phyloP scores from a whole-genome alignment of 2,797 vertebrate species.

The Rhabdophis nuchalis region DNA sequence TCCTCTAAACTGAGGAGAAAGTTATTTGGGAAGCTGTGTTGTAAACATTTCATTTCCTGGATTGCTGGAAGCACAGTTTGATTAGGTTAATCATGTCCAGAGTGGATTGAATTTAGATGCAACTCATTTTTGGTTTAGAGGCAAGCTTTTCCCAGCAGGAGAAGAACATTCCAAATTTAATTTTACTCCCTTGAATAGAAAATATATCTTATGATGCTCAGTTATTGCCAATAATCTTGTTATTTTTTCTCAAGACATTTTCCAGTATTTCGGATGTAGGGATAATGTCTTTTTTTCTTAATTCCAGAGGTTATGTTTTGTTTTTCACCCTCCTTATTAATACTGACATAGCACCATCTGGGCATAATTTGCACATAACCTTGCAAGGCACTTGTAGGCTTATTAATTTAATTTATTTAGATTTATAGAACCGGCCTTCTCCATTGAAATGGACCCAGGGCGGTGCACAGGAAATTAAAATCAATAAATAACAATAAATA shows the following conservation, averaged over 20 bases:
- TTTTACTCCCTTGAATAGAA: background rate
- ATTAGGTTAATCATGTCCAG: conserved; percentile 3
- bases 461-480: too few species aligned
- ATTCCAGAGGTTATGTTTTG: background rate
- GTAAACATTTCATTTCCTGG: conserved; percentile 37
- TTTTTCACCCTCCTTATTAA: background rate
- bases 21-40: conserved; percentile 21
- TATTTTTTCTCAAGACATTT: background rate
- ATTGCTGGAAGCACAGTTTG: background rate
- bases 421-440: too few species aligned
- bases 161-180: background rate
- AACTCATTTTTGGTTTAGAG: background rate
- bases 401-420: too few species aligned
- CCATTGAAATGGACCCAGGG: too few species aligned
- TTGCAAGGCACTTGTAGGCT: background rate
- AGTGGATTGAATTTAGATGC: background rate
- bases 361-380: background rate
- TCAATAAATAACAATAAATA: too few species aligned
- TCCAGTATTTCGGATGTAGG: background rate
- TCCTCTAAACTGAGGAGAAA: conserved; percentile 26
- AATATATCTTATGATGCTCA: background rate
- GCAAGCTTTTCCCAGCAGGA: background rate
- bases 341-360: background rate
- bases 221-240: background rate
- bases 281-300: background rate